Conservation (phyloP, 2,113 vertebrate species). For the Dromaius novaehollandiae region DNA sequence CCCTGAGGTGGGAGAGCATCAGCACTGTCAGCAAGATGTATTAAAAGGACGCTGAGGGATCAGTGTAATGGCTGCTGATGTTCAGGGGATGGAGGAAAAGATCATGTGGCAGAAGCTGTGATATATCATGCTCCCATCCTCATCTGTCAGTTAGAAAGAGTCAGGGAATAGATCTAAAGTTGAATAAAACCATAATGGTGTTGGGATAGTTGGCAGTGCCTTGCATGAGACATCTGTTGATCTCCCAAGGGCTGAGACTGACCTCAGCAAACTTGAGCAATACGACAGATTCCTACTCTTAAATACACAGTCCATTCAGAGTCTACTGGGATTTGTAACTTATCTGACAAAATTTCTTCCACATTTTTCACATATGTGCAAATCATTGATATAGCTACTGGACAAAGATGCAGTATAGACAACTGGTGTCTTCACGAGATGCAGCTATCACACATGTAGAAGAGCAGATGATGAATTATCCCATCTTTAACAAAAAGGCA, state of each 20-base stretch:
- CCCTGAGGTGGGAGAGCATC: neutral
- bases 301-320: neutral
- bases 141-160: neutral
- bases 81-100: neutral
- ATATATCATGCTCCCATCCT: neutral
- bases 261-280: neutral
- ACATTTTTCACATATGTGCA: neutral
- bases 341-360: neutral
- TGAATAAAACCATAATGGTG: neutral
- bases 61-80: neutral
- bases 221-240: constrained; percentile 1
- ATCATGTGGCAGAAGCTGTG: neutral
- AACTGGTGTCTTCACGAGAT: neutral
- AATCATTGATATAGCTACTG: neutral
- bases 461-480: neutral
- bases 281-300: neutral
- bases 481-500: neutral
- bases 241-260: neutral
- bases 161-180: neutral
- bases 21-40: neutral
- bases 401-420: neutral
- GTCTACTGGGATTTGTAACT: neutral
- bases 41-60: neutral
- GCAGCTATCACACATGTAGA: neutral
- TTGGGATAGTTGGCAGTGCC: neutral